phyloP scores from a whole-genome alignment of 2,113 vertebrate genomes.

The Scolopax mira region DNA sequence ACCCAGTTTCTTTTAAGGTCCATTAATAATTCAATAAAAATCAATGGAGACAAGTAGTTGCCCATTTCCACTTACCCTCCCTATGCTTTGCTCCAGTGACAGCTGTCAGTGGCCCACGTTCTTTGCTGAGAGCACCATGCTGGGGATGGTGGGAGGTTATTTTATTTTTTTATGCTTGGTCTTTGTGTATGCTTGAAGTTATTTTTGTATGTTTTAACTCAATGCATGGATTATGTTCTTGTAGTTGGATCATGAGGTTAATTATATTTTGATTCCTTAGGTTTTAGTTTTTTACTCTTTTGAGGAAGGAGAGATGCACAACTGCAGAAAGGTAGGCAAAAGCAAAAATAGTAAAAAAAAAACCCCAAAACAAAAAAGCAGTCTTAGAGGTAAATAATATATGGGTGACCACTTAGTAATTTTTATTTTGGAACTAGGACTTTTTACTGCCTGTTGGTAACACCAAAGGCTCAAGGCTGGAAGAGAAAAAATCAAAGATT shows the following conservation, averaged over 20 bases:
- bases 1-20: not conserved
- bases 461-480: not conserved
- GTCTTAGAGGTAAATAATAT: not conserved
- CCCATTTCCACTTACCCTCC: not conserved
- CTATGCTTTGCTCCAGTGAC: not conserved
- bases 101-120: not conserved
- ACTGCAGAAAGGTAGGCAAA: not conserved
- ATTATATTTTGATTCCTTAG: not conserved
- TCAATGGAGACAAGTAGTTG: not conserved
- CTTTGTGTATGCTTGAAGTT: not conserved
- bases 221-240: not conserved
- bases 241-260: not conserved
- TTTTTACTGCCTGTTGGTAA: not conserved
- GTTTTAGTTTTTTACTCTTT: not conserved
- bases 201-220: not conserved
- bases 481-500: not conserved
- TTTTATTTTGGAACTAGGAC: not conserved
- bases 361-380: accelerated
- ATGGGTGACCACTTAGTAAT: not conserved
- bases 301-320: not conserved
- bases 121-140: not conserved
- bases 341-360: not conserved
- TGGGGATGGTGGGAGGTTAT: not conserved
- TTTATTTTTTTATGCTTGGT: not conserved
- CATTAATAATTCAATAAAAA: not conserved